Evolutionary conservation across 2,888 invertebrate species (phyloP), one percentile per base, ranked within the genome.

Genomic region (Papilio protenor): DNA sequence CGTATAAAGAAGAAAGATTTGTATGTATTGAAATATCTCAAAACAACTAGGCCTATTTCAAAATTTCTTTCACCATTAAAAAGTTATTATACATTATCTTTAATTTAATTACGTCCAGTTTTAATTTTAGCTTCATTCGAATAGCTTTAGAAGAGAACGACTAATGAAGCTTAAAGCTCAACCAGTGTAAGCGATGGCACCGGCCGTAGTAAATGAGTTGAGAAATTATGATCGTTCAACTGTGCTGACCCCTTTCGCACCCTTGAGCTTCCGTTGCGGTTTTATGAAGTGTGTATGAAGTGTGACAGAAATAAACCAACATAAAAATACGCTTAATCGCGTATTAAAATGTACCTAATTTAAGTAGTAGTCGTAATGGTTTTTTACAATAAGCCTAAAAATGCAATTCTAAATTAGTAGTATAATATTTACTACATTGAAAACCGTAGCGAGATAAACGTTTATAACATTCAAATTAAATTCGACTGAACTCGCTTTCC

Each of bases 161-260:
- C 85, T 90, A 89, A 89, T 89, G 90, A 89, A 86, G 86, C 87
- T 85, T 85, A 83, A 86, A 91, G 92, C 88, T 81, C 89, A 92
- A 89, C 87, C 90, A 91, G 91, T 89, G 89, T 90, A 88, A 85
- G 84, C 83, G 83, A 82, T 76, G 86, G 86, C 87, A 86, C 85
- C 87, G 86, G 84, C 83, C 82, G 80, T 79, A 85, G 86, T 85
- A 92, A 94, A 94, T 94, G 92, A 93, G 90, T 89, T 90, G 94
- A 92, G 90, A 91, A 92, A 91, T 91, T 85, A 91, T 92, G 91
- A 87, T 88, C 93, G 89, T 88, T 90, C 87, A 85, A 86, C 91
- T 92, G 93, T 90, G 88, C 81, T 88, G 92, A 91, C 92, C 93
- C 87, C 91, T 91, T 93, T 93, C 86, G 89, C 91, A 88, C 89